Evolutionary conservation across 2,888 invertebrate species (phyloP).

Genomic region (Morpho helenor): DNA sequence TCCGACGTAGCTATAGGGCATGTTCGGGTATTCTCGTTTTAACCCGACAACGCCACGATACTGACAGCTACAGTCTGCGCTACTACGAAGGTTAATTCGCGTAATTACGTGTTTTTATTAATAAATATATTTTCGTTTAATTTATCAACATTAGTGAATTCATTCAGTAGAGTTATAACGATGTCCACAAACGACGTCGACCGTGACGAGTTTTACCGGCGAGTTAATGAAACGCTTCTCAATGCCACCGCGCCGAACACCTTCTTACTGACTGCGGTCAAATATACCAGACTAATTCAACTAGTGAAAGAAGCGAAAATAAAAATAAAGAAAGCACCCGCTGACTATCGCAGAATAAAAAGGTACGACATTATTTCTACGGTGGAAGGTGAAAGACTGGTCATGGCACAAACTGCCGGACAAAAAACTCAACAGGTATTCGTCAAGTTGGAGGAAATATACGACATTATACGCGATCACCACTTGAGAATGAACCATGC

Average conservation of each 20-base stretch:
- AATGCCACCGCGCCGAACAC: conserved; percentile 38
- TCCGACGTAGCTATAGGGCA: conserved; percentile 7
- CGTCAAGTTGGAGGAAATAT: conserved; percentile 47
- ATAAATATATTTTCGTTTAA: neutral
- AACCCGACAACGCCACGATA: conserved; percentile 8
- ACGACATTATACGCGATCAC: conserved; percentile 45
- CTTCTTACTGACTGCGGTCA: conserved; percentile 39
- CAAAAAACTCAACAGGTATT: conserved; percentile 33
- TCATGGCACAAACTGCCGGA: conserved; percentile 28
- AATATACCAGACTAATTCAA: conserved; percentile 38
- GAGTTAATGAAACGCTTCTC: conserved; percentile 36
- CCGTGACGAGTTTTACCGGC: conserved; percentile 40
- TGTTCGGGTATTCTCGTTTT: conserved; percentile 24
- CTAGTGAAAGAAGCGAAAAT: conserved; percentile 41
- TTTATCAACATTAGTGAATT: neutral
- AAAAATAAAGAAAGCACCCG: conserved; percentile 34
- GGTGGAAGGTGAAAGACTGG: conserved; percentile 41
- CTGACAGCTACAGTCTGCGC: conserved; percentile 7
- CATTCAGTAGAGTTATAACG: neutral
- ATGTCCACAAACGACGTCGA: conserved; percentile 21
- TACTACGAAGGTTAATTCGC: conserved; percentile 19
- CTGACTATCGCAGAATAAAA: conserved; percentile 46
- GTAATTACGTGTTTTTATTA: conserved; percentile 19
- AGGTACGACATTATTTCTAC: conserved; percentile 42
- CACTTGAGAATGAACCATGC: conserved; percentile 48